Conservation (phyloP, 2,797 vertebrate species). For the Danio tinwini region DNA sequence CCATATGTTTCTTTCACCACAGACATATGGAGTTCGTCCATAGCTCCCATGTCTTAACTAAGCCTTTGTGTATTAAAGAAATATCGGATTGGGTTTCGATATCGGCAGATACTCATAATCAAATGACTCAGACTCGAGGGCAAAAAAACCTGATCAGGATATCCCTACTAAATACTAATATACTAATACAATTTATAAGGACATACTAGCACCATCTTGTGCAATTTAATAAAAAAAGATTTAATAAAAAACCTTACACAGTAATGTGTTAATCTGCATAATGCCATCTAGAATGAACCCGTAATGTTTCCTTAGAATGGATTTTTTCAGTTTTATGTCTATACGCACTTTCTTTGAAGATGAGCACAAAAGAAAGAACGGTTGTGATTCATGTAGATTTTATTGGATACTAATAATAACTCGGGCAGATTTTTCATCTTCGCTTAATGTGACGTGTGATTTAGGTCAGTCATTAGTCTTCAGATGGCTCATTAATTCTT, state of each 20-base stretch:
- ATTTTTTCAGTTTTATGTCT: not conserved
- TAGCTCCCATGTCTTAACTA: no score
- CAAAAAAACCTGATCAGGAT: no score
- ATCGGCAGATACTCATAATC: no score
- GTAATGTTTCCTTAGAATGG: constrained; percentile 5
- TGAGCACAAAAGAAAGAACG: constrained; percentile 29
- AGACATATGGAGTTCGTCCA: no score
- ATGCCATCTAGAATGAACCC: not conserved
- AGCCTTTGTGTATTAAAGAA: no score
- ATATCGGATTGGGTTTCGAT: no score
- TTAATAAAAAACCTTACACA: not conserved
- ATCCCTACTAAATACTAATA: not conserved
- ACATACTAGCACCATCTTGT: not conserved
- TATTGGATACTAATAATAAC: constrained; percentile 51
- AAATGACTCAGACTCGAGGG: no score
- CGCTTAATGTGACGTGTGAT: constrained; percentile 45
- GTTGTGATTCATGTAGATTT: constrained; percentile 58
- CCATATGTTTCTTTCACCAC: no score
- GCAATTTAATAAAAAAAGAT: not conserved
- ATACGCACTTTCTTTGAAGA: constrained; percentile 29
- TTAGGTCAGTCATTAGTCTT: constrained; percentile 59
- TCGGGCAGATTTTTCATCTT: constrained; percentile 52
- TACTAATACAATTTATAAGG: not conserved
- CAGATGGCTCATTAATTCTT: constrained; percentile 67
- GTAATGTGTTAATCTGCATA: not conserved